Percentiles rank a stretch among this genome's conserved stretches.
Evolutionary conservation across 2,888 invertebrate species (phyloP).

Genomic region (Erebia aethiops): DNA sequence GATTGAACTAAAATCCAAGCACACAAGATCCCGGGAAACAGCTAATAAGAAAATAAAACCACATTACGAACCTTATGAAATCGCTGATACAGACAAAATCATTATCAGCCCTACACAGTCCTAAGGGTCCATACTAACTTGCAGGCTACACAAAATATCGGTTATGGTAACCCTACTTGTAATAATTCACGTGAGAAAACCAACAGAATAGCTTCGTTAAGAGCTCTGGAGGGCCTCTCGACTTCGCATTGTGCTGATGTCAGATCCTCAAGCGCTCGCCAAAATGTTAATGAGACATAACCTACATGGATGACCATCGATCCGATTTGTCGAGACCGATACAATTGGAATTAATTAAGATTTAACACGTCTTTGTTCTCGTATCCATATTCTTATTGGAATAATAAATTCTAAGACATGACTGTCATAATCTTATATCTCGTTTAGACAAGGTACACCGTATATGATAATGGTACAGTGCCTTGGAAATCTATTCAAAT

Average conservation of each 20-base stretch:
- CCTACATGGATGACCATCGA: conserved; percentile 47
- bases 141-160: conserved; percentile 15
- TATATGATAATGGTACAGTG: no score
- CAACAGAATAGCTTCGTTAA: conserved; percentile 80
- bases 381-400: not conserved
- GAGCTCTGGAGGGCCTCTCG: conserved; percentile 67
- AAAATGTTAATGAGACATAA: conserved; percentile 62
- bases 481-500: no score
- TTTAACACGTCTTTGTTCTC: conserved; percentile 13
- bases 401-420: not conserved
- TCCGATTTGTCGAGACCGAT: conserved; percentile 42
- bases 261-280: conserved; percentile 58
- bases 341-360: conserved; percentile 55
- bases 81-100: not conserved
- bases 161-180: conserved; percentile 45
- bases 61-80: no score
- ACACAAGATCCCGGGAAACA: no score
- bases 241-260: conserved; percentile 67
- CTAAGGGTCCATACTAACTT: conserved; percentile 7
- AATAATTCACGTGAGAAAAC: conserved; percentile 77
- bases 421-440: not conserved
- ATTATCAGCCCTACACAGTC: not conserved
- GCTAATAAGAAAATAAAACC: no score
- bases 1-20: no score
- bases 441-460: no score